Evolutionary conservation across 2,888 invertebrate species (phyloP), one percentile per base, ranked within the genome.

Genomic region (Oscheius sp.): DNA sequence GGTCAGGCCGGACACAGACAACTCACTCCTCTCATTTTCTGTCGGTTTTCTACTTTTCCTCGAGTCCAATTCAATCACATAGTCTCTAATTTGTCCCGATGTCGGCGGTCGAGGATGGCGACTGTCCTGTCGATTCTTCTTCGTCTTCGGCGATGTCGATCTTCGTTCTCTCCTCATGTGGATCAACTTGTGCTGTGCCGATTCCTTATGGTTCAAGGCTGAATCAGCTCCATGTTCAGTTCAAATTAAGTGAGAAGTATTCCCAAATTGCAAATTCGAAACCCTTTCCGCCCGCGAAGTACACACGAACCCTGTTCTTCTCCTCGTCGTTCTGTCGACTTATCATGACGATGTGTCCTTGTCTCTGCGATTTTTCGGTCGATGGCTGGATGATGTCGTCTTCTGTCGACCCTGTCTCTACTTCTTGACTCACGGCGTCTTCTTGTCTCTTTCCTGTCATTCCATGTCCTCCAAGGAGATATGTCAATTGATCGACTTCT

Each of bases 1-100:
- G 49, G 49, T n/a, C n/a, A 49, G 18, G 18, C 49, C 49, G 16
- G 49, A 55, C 18, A 55, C 21, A 13, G 55, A 16, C 49, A 49
- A 55, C 55, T 55, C 55, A 55, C 55, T 55, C 55, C 55, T 55
- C 12, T 55, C 49, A 5, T 49, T 5, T 16, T 49, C 55, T 55
- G 2, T 23, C 55, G 23, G 55, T 18, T 49, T 49, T 49, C 49
- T 49, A 2, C 49, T 2, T 3, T 49, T 18, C 18, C 49, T 49
- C 49, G 49, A n/a, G 18, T 49, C 35, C 16, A 49, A 49, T 49
- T 49, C 49, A 13, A 49, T 49, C 3, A n/a, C 9, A 35, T 35
- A 35, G 35, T 35, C 35, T 9, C 35, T 35, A 35, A 35, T 35
- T 35, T 35, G 35, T 35, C 35, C 5, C 3, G 35, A 35, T 35